These are phyloP conservation scores for Egretta garzetta DNA, from an alignment of 2,113 vertebrate species.

Conservation along the genomic window DNA sequence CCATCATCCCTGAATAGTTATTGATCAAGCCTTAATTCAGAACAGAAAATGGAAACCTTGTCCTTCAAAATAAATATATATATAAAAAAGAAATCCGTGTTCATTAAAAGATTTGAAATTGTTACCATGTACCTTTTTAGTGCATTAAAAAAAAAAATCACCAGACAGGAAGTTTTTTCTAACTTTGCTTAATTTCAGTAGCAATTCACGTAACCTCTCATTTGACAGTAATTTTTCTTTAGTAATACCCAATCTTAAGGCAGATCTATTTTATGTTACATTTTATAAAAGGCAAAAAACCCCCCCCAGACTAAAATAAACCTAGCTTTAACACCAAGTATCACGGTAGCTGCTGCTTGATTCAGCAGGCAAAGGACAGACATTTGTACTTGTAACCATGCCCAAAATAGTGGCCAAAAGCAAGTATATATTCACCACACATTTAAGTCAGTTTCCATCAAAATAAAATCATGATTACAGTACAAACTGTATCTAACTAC, in stretches of 20 bases:
- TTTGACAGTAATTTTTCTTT: background rate
- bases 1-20: background rate
- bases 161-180: background rate
- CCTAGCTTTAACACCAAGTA: background rate
- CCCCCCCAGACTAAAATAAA: background rate
- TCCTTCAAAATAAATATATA: background rate
- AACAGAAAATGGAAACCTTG: background rate
- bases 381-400: background rate
- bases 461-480: background rate
- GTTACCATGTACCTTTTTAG: background rate
- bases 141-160: background rate
- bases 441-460: background rate
- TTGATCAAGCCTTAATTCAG: background rate
- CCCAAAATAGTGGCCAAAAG: background rate
- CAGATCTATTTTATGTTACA: background rate
- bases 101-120: background rate
- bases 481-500: background rate
- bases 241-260: background rate
- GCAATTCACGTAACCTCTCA: background rate
- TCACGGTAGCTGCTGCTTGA: background rate
- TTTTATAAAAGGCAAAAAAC: background rate
- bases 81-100: too few species aligned
- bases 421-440: background rate
- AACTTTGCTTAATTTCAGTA: background rate
- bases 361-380: background rate